A percentile compares a stretch with the other conserved stretches of the same genome.
phyloP scores from a whole-genome alignment of 2,888 invertebrate species.

The Parelbella ahira region DNA sequence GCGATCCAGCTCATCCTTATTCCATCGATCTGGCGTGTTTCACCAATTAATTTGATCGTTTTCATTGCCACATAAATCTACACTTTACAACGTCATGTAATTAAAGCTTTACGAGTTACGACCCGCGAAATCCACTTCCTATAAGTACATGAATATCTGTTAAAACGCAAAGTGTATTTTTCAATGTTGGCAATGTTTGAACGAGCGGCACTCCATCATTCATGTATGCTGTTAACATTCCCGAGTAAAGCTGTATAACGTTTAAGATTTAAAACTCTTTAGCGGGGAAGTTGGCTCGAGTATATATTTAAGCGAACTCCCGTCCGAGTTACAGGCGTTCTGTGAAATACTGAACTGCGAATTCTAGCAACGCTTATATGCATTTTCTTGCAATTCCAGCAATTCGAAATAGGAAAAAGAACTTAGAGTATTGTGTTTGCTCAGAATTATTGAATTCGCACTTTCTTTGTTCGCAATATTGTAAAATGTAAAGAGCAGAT shows the following conservation, averaged over 20 bases:
- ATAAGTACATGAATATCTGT: conserved; percentile 29
- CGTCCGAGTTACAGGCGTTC: conserved; percentile 29
- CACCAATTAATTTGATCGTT: conserved; percentile 25
- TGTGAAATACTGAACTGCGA: conserved; percentile 24
- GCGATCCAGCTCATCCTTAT: conserved; percentile 22
- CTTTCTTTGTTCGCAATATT: conserved; percentile 16
- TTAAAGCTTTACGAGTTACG: conserved; percentile 23
- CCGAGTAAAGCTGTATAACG: conserved; percentile 26
- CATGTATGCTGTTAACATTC: conserved; percentile 33
- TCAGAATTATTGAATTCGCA: conserved; percentile 26
- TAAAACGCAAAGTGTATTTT: conserved; percentile 27
- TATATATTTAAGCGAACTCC: conserved; percentile 27
- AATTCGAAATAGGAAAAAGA: conserved; percentile 22
- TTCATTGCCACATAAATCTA: conserved; percentile 24
- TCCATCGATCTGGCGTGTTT: conserved; percentile 25
- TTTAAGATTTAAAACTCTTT: conserved; percentile 31
- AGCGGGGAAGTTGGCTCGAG: conserved; percentile 27
- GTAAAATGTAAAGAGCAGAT: conserved; percentile 10
- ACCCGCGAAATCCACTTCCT: conserved; percentile 24
- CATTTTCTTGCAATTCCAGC: conserved; percentile 23
- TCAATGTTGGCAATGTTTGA: conserved; percentile 27
- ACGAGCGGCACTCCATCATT: conserved; percentile 29
- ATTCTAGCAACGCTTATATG: conserved; percentile 22
- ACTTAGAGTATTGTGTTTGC: conserved; percentile 23
- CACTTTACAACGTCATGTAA: conserved; percentile 25